Percentiles rank a stretch among this genome's conserved stretches.
phyloP scores from a whole-genome alignment of 2,113 vertebrate species.

The Leptobrachium ailaonicum region DNA sequence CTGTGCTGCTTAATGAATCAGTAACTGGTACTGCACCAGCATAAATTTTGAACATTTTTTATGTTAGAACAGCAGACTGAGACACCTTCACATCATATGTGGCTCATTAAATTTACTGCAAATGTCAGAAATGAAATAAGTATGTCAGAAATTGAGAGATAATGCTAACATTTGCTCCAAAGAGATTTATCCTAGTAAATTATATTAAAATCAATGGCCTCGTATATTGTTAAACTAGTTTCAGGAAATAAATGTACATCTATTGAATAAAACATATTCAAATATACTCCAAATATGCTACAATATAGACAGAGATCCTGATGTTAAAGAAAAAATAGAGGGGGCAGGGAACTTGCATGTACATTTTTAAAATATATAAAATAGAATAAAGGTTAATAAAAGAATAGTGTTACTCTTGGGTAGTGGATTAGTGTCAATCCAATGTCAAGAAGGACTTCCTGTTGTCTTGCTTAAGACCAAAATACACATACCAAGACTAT shows the following conservation, averaged over 20 bases:
- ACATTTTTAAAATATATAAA: no score
- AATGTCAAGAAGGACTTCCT: no score
- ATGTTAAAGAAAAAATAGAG: no score
- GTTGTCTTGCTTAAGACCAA: no score
- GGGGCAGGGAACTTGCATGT: no score
- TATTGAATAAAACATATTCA: no score
- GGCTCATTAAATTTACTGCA: constrained; percentile 87
- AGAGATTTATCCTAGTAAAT: constrained; percentile 83
- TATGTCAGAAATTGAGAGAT: constrained; percentile 80
- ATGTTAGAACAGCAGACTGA: constrained; percentile 79
- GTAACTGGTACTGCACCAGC: constrained; percentile 75
- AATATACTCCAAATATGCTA: no score
- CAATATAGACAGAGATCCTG: no score
- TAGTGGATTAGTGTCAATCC: no score
- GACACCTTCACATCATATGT: constrained; percentile 81
- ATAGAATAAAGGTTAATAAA: no score
- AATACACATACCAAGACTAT: no score
- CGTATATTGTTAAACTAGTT: background rate
- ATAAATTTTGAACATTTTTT: constrained; percentile 81
- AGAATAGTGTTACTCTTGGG: no score
- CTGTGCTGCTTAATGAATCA: constrained; percentile 82
- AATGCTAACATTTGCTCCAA: constrained; percentile 81
- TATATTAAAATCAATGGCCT: constrained; percentile 52
- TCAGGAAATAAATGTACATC: background rate
- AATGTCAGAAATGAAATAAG: constrained; percentile 84